Evolutionary conservation across 2,888 invertebrate genomes (phyloP), one percentile per base, ranked within the genome.

Genomic region (Aphodius granarius): DNA sequence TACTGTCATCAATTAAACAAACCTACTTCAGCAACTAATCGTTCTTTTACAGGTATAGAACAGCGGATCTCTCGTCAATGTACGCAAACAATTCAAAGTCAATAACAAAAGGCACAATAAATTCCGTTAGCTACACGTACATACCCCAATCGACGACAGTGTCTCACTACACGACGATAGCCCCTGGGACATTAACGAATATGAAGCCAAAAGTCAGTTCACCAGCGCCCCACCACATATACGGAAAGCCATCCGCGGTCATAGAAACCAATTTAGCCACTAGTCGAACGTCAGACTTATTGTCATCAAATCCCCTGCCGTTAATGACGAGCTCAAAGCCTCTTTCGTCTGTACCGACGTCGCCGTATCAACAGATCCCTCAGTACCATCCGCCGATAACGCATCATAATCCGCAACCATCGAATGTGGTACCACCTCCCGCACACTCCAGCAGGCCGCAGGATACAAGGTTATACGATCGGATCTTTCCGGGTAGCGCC

Each of bases 191-290:
- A 75, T 86, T 87, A 75, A 88, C 89, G 68, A 89, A 89, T 73
- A 87, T 88, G 66, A 92, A 91, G 82, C 91, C 91, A 17, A 92
- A 93, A 87, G 94, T 94, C 68, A 94, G 93, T 82, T 93, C 93
- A 84, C 94, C 94, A 0, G 94, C 94, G 75, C 94, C 94, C 68
- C 92, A 91, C 73, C 93, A 93, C 83, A 92, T 94, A 78, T 94
- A 94, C 84, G 93, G 93, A 71, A 94, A 93, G 78, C 89, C 89
- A 3, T 88, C 88, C 63, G 89, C 90, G 64, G 91, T 91, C 16
- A 90, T 91, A 74, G 89, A 89, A 78, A 87, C 90, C 64, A 90
- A 90, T 5, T 89, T 90, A 62, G 91, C 86, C 89, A 19, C 85
- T 87, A 63, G 87, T 87, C 78, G 88, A 74, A 19, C 21, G 5